These are phyloP conservation scores for Trichonephila inaurata DNA, from an alignment of 1,140 invertebrate species.

Conservation along the genomic window DNA sequence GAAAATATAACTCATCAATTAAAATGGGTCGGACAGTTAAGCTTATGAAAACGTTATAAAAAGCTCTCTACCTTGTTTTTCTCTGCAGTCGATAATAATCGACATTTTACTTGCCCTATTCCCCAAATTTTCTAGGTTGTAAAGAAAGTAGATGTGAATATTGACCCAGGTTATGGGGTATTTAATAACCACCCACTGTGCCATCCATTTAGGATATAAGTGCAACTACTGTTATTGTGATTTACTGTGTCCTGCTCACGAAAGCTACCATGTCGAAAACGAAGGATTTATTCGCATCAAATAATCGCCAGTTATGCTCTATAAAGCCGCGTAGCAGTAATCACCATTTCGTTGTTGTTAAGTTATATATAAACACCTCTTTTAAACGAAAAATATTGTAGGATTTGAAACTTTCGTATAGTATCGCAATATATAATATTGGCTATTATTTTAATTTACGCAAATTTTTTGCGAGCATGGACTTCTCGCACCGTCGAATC, in stretches of 20 bases:
- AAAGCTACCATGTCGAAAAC: background rate
- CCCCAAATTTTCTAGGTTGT: background rate
- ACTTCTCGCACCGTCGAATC: too few relatives aligned
- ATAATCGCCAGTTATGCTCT: background rate
- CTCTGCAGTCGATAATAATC: background rate
- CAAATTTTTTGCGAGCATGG: too few relatives aligned
- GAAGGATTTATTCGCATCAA: background rate
- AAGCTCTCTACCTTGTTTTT: background rate
- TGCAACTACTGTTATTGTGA: background rate
- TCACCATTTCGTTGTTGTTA: background rate
- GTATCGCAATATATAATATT: too few relatives aligned
- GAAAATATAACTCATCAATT: too few relatives aligned
- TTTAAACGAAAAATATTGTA: too few relatives aligned
- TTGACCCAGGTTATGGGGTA: too few relatives aligned
- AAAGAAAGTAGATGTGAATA: background rate
- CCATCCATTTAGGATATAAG: background rate
- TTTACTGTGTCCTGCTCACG: constrained; percentile 14
- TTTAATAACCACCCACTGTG: background rate
- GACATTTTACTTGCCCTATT: background rate
- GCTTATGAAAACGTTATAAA: too few relatives aligned
- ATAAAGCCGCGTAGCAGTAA: background rate
- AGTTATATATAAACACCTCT: background rate
- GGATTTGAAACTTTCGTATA: too few relatives aligned
- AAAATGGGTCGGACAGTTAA: too few relatives aligned
- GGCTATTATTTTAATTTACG: too few relatives aligned